These are phyloP conservation scores for Brachypalpus laphriformis DNA, from an alignment of 2,888 invertebrate species.

Conservation along the genomic window DNA sequence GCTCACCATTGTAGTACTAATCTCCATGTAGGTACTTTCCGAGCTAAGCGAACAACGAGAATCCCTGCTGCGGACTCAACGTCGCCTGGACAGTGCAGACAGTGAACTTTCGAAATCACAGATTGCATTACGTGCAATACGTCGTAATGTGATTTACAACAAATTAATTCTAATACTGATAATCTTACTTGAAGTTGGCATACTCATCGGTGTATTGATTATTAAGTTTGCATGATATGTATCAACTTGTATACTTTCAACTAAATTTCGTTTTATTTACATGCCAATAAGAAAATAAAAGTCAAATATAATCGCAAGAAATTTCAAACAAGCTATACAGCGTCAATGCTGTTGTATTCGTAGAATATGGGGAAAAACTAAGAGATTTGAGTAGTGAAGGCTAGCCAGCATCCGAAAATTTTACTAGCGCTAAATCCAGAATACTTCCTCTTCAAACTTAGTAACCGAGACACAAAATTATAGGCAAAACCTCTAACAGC, in stretches of 20 bases:
- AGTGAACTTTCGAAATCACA: conserved; percentile 87
- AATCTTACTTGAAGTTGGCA: conserved; percentile 88
- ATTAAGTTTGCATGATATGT: conserved; percentile 84
- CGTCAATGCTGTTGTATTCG: too few species aligned
- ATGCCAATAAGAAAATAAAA: not conserved
- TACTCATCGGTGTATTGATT: conserved; percentile 86
- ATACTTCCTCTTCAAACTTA: too few species aligned
- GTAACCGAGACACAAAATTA: too few species aligned
- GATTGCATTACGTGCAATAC: conserved; percentile 87
- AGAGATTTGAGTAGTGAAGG: too few species aligned
- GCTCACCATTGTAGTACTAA: not conserved
- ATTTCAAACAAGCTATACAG: too few species aligned
- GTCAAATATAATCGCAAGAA: too few species aligned
- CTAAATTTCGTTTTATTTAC: not conserved
- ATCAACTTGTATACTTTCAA: not conserved
- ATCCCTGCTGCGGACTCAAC: conserved; percentile 86
- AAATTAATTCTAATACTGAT: conserved; percentile 89
- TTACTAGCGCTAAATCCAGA: too few species aligned
- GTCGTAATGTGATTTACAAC: conserved; percentile 88
- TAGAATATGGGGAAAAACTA: too few species aligned
- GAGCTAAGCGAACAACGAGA: conserved; percentile 91
- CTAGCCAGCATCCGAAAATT: too few species aligned
- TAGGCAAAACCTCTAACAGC: too few species aligned
- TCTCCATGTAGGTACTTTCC: conserved; percentile 84
- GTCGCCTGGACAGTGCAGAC: conserved; percentile 88